Evolutionary conservation across 1,140 invertebrate species (phyloP).

Genomic region (Ditylenchus dipsaci): DNA sequence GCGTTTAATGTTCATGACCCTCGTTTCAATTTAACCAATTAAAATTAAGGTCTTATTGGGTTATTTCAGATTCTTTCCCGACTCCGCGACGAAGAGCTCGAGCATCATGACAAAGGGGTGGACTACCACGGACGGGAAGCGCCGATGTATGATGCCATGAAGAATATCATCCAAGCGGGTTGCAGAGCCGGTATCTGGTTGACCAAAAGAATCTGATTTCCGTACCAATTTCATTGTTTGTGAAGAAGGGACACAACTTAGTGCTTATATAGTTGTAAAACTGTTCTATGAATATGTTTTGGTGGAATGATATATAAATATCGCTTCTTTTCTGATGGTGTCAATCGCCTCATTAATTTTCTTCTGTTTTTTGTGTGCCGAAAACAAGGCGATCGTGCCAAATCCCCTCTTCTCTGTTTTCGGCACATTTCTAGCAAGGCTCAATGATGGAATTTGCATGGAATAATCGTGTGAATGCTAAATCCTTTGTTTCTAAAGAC

Average conservation of each 20-base stretch:
- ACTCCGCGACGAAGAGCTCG: conserved; percentile 94
- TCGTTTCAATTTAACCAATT: conserved; percentile 3
- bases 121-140: conserved; percentile 79
- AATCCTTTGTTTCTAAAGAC: too few species aligned
- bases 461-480: too few species aligned
- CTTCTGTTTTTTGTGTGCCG: background rate
- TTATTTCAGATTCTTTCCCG: conserved; percentile 69
- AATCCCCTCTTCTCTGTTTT: too few species aligned
- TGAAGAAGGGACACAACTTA: background rate
- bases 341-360: background rate
- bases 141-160: conserved; percentile 76
- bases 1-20: background rate
- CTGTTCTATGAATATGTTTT: too few species aligned
- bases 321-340: background rate
- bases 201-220: conserved; percentile 15
- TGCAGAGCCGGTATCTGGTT: conserved; percentile 89
- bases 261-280: too few species aligned
- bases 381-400: background rate
- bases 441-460: too few species aligned
- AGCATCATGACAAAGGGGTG: conserved; percentile 92
- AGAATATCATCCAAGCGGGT: conserved; percentile 80
- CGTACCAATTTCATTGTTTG: background rate
- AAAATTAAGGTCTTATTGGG: conserved; percentile 28
- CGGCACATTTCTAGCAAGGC: too few species aligned
- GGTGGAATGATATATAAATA: too few species aligned